These are phyloP conservation scores for Parasteatoda tepidariorum DNA, from an alignment of 1,140 invertebrate species.

Conservation along the genomic window DNA sequence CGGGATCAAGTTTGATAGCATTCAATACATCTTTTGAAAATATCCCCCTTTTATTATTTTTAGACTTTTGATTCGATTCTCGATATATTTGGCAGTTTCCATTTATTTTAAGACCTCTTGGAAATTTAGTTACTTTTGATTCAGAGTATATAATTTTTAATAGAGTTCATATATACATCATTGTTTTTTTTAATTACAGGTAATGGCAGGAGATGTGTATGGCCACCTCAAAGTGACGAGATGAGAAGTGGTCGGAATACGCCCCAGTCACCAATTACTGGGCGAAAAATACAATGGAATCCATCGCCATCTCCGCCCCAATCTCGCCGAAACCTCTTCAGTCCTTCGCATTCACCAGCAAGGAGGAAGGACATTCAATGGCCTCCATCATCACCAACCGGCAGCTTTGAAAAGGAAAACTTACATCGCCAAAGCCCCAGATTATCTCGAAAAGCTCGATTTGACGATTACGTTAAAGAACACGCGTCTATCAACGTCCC, in stretches of 20 bases:
- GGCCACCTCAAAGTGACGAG: conserved; percentile 46
- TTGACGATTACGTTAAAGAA: conserved; percentile 52
- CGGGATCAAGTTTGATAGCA: no score
- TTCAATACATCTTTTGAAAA: no score
- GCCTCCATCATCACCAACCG: conserved; percentile 25
- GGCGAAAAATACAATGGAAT: conserved; percentile 50
- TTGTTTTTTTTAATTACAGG: no score
- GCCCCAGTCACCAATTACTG: conserved; percentile 25
- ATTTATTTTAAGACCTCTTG: no score
- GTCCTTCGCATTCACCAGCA: background rate
- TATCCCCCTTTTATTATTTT: no score
- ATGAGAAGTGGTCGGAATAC: conserved; percentile 27
- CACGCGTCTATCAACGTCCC: conserved; percentile 56
- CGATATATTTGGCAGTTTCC: no score
- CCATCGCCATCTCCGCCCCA: conserved; percentile 34
- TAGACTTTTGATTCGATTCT: no score
- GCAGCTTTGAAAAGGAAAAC: conserved; percentile 22
- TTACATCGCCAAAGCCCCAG: conserved; percentile 3
- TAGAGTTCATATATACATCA: no score
- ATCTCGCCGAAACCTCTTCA: background rate
- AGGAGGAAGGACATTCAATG: conserved; percentile 53
- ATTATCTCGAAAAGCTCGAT: background rate
- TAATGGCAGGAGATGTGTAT: conserved; percentile 44
- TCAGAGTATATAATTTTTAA: no score
- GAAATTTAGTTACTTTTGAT: no score